Evolutionary conservation across 1,140 invertebrate species (phyloP).

Genomic region (Holotrichia oblita): DNA sequence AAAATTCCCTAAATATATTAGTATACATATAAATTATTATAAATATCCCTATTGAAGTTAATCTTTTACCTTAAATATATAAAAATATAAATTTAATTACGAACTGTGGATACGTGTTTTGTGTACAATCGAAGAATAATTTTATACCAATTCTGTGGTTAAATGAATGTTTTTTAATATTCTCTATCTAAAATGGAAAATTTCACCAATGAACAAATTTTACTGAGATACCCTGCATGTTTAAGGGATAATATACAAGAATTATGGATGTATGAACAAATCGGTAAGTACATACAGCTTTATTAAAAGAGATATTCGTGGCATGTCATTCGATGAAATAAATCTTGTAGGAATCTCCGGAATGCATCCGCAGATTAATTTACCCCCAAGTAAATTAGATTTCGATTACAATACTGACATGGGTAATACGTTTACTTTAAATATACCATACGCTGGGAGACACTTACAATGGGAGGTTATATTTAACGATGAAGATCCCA

Average conservation of each 20-base stretch:
- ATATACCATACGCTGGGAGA: slow-evolving; percentile 59
- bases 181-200: slow-evolving; percentile 11
- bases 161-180: too few species aligned
- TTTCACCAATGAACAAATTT: slow-evolving; percentile 30
- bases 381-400: slow-evolving; percentile 41
- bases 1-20: too few species aligned
- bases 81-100: too few species aligned
- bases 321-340: neutral
- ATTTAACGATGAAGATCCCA: slow-evolving; percentile 56
- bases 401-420: slow-evolving; percentile 46
- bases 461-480: slow-evolving; percentile 58
- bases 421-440: slow-evolving; percentile 56
- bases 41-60: too few species aligned
- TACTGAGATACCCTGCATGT: slow-evolving; percentile 1
- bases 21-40: too few species aligned
- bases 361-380: slow-evolving; percentile 32
- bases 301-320: neutral
- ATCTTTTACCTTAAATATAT: too few species aligned
- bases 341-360: slow-evolving; percentile 31
- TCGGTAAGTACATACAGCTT: slow-evolving; percentile 28
- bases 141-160: too few species aligned
- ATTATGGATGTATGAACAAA: slow-evolving; percentile 35
- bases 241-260: slow-evolving; percentile 35
- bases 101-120: too few species aligned
- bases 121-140: too few species aligned